Percentiles rank a stretch among this genome's conserved stretches.
Evolutionary conservation across 2,888 invertebrate species (phyloP).

Genomic region (Andrena bucephala): DNA sequence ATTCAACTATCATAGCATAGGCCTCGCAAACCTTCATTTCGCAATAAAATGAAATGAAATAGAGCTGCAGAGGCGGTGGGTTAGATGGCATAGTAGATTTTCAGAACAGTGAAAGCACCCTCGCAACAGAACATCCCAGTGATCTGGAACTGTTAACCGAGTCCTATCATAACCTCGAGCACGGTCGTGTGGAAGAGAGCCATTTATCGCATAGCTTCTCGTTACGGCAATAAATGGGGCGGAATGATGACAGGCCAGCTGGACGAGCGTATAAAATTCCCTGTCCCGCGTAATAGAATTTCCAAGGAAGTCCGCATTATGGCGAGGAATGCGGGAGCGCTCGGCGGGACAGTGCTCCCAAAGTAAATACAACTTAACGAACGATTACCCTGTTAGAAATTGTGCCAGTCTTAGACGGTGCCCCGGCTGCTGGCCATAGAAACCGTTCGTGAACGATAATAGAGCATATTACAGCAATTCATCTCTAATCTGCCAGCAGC

Average conservation of each 20-base stretch:
- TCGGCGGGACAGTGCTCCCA: constrained; percentile 15
- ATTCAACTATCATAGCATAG: too few species aligned
- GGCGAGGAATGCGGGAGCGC: constrained; percentile 12
- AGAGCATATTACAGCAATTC: constrained; percentile 66
- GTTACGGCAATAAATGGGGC: constrained; percentile 21
- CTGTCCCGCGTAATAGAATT: neutral
- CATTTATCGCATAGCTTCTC: neutral
- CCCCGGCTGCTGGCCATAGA: constrained; percentile 26
- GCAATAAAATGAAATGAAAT: too few species aligned
- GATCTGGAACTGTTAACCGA: neutral
- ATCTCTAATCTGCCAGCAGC: constrained; percentile 64
- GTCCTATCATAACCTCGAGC: neutral
- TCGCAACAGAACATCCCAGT: neutral
- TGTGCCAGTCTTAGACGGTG: constrained; percentile 43
- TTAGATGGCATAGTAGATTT: neutral
- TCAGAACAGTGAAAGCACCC: constrained; percentile 9
- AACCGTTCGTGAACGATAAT: constrained; percentile 46
- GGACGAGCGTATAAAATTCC: neutral
- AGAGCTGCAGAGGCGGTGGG: too few species aligned
- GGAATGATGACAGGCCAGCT: neutral
- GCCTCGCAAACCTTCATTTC: too few species aligned
- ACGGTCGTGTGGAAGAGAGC: neutral
- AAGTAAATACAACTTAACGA: constrained; percentile 35
- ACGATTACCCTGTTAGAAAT: constrained; percentile 54
- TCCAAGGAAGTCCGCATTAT: neutral